Conservation (phyloP, 2,113 vertebrate species). For the Corynorhinus townsendii region DNA sequence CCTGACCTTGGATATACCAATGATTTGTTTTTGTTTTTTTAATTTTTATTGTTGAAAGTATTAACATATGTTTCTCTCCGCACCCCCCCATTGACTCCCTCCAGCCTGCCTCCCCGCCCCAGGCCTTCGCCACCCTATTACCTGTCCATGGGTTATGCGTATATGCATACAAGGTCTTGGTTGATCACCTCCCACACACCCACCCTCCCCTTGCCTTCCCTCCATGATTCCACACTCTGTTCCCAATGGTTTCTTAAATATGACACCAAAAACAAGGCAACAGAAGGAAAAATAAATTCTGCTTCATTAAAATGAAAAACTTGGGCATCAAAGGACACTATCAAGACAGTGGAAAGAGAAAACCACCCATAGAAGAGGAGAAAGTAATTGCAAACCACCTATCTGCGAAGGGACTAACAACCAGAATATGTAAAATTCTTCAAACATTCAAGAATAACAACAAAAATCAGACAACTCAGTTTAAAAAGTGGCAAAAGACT, state of each 20-base stretch:
- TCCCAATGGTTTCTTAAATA: not conserved
- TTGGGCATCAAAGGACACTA: not conserved
- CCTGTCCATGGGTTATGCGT: too few species aligned
- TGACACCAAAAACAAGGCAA: not conserved
- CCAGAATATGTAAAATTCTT: not conserved
- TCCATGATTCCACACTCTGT: too few species aligned
- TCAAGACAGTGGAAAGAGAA: not conserved
- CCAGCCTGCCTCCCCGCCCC: too few species aligned
- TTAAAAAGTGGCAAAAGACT: not conserved
- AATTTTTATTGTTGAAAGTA: too few species aligned
- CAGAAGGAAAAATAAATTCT: not conserved
- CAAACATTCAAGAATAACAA: not conserved
- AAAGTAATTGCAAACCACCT: not conserved
- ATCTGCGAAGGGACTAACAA: not conserved
- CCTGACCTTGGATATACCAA: not conserved
- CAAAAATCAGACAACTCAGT: not conserved
- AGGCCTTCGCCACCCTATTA: too few species aligned
- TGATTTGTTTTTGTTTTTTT: too few species aligned
- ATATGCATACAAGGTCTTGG: too few species aligned
- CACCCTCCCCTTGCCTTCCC: too few species aligned
- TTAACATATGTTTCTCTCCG: too few species aligned
- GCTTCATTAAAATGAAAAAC: not conserved
- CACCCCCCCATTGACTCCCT: too few species aligned
- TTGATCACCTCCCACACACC: too few species aligned
- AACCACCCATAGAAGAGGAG: not conserved